Base-by-base conservation (phyloP, 2,113 vertebrate species). In the Mystacornis crossleyi region DNA sequence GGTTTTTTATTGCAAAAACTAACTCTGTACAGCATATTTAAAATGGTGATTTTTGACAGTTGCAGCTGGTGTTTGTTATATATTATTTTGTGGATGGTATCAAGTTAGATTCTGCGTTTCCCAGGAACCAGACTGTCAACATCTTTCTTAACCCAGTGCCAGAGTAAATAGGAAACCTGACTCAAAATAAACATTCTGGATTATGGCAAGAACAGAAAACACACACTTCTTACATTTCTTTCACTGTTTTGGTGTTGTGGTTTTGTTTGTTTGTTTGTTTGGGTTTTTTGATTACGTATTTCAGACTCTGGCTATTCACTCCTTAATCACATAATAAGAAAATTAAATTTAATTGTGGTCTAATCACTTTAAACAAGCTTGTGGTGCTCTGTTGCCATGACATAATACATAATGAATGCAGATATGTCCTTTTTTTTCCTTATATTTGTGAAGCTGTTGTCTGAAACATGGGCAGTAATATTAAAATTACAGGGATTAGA, bases 21-120 rank as follows among this genome's bases (percentile, higher is more conserved):
- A 58, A 29, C 67, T 87, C 43, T 60, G 48, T 89, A 16, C 6
- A 33, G 45, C 43, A 29, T 75, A 40, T 96, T 92, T 91, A 77
- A 75, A 40, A 5, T 26, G 36, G 45, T 43, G 43, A 65, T 93
- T 93, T 66, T 72, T 91, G 89, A 84, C 81, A 91, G 78, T 61
- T 93, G 86, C 93, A 96, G 89, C 89, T 93, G 89, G 57, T 96
- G 85, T 93, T 97, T 94, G 85, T 78, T 88, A 75, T 93, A 72
- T 86, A 88, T 87, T 95, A 87, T 87, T 94, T 96, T 94, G 81
- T 89, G 91, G 66, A 77, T 65, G 70, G 29, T 62, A 89, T 45
- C 54, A 69, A 93, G 53, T 85, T 85, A 87, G 82, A 94, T 89
- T 89, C 38, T 78, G 26, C 90, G 73, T 82, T 94, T 96, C 70